These are phyloP conservation scores for Corythoichthys haematopterus DNA, from an alignment of 2,113 vertebrate species.

Conservation along the genomic window DNA sequence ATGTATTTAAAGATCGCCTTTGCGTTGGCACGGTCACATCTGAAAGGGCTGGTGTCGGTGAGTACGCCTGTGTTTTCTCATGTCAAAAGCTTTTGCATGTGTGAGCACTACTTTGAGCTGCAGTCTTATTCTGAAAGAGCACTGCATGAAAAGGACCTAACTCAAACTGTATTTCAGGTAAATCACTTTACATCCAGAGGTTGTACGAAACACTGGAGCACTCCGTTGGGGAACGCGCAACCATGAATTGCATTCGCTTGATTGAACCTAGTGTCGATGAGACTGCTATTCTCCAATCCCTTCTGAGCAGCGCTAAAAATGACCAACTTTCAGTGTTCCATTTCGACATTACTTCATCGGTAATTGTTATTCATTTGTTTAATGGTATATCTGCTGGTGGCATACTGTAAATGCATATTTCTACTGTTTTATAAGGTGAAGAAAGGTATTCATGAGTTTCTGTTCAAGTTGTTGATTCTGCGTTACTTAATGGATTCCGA, in stretches of 20 bases:
- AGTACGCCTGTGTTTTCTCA: constrained; percentile 43
- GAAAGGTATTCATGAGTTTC: constrained; percentile 82
- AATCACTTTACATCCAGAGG: constrained; percentile 87
- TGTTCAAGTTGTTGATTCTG: constrained; percentile 88
- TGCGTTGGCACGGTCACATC: constrained; percentile 86
- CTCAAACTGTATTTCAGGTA: constrained; percentile 70
- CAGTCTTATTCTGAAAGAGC: too few relatives aligned
- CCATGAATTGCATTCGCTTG: constrained; percentile 79
- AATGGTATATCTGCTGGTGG: too few relatives aligned
- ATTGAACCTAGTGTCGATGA: constrained; percentile 82
- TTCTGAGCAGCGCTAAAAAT: constrained; percentile 58
- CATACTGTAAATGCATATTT: constrained; percentile 14
- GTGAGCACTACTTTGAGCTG: too few relatives aligned
- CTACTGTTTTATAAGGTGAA: constrained; percentile 72
- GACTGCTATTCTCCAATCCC: constrained; percentile 74
- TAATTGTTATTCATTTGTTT: constrained; percentile 48
- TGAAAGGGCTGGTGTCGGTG: constrained; percentile 86
- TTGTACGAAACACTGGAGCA: constrained; percentile 69
- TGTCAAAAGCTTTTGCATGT: too few relatives aligned
- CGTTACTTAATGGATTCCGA: constrained; percentile 79
- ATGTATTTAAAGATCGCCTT: constrained; percentile 75
- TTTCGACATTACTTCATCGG: constrained; percentile 90
- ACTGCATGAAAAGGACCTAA: too few relatives aligned
- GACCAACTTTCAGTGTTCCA: constrained; percentile 78
- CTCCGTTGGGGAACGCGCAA: constrained; percentile 25